phyloP scores from a whole-genome alignment of 1,140 invertebrate genomes.

The Cotesia vestalis region DNA sequence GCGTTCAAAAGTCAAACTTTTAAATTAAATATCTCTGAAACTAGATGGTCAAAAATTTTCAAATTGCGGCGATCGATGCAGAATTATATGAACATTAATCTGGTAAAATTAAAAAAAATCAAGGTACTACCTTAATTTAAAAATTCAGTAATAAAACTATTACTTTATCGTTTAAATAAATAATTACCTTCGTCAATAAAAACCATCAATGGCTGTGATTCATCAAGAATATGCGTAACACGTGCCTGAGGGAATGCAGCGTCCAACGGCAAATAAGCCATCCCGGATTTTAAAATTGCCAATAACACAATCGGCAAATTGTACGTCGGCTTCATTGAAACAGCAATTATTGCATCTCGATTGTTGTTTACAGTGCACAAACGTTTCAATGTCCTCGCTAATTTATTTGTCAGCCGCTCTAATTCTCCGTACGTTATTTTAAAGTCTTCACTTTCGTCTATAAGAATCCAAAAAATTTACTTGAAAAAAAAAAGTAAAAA shows the following conservation, averaged over 20 bases:
- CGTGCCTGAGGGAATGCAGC: constrained; percentile 77
- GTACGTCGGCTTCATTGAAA: constrained; percentile 80
- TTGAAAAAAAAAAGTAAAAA: constrained; percentile 56
- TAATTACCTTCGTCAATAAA: constrained; percentile 69
- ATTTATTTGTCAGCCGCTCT: constrained; percentile 69
- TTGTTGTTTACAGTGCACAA: constrained; percentile 62
- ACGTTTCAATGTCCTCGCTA: constrained; percentile 69
- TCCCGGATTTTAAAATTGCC: constrained; percentile 82
- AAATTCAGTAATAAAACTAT: too few relatives aligned
- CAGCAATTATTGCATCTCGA: constrained; percentile 73
- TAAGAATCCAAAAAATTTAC: constrained; percentile 36
- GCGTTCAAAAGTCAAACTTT: too few relatives aligned
- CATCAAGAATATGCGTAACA: constrained; percentile 79
- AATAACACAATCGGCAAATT: constrained; percentile 75
- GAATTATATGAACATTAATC: too few relatives aligned
- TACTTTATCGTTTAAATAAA: too few relatives aligned
- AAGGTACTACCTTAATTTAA: too few relatives aligned
- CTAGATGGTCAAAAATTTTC: too few relatives aligned
- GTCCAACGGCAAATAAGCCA: constrained; percentile 84
- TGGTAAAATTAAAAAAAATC: too few relatives aligned
- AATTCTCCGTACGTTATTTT: constrained; percentile 70
- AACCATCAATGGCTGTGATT: constrained; percentile 76
- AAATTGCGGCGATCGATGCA: too few relatives aligned
- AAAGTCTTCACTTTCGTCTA: constrained; percentile 53
- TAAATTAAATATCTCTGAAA: too few relatives aligned